Evolutionary conservation across 2,888 invertebrate genomes (phyloP), one percentile per base, ranked within the genome.

Genomic region (Spisula subtruncata): DNA sequence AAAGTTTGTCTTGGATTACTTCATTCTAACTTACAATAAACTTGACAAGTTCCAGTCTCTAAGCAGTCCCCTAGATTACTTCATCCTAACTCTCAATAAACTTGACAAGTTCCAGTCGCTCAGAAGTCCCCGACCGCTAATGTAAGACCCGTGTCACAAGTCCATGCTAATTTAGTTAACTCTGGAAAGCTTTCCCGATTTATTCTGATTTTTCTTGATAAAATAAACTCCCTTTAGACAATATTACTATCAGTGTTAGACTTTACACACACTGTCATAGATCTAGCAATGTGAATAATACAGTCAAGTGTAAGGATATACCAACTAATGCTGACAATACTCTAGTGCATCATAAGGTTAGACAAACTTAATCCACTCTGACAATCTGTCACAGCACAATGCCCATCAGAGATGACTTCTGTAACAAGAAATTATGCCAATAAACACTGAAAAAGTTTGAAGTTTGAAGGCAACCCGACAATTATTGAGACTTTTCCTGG

Each of bases 161-260:
- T 25, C 54, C 56, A 32, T 32, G 56, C 54, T 82, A 82, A 82
- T 46, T 79, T 79, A n/a, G 79, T 79, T 79, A 79, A 79, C 79
- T 35, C 54, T 82, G 82, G 60, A 51, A 54, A 82, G 54, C 82
- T 18, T 82, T 32, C 16, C 54, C 54, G 54, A 82, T 82, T 51
- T 83, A 60, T 83, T 60, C 83, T 1, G 54, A 32, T 60, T 83
- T 83, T 83, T 35, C 25, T 35, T 41, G 5, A 46, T 71, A 83
- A 83, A 46, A 16, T 20, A 46, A 83, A 60, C 46, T 83, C 83
- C 83, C 71, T 25, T 14, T 14, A 71, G 83, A 46, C 35, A 16
- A n/a, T n/a, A n/a, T n/a, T 25, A 71, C 83, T 83, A 71, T 83
- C 66, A 71, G 48, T 83, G 35, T 60, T 25, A n/a, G 60, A 66